A percentile compares a stretch with the other conserved stretches of the same genome.
phyloP scores from a whole-genome alignment of 2,113 vertebrate species.

The Theristicus caerulescens region DNA sequence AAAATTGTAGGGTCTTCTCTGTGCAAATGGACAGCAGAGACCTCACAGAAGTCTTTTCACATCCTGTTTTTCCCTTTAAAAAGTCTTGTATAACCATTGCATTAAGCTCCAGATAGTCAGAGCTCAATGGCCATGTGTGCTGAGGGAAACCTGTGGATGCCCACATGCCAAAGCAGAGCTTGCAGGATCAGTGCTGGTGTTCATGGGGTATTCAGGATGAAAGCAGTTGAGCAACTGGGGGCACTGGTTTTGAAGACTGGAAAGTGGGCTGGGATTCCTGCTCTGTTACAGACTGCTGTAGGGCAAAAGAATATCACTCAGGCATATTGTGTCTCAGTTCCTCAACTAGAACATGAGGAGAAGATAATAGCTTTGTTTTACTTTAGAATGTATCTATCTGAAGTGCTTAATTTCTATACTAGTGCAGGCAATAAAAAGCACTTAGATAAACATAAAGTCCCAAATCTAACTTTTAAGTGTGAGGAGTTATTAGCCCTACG shows the following conservation, averaged over 20 bases:
- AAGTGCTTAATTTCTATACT: neutral
- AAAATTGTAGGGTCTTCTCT: neutral
- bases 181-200: neutral
- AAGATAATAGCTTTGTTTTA: neutral
- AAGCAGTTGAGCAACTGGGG: neutral
- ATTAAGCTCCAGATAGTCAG: neutral
- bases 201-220: neutral
- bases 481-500: neutral
- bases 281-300: neutral
- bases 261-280: neutral
- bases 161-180: too few species aligned
- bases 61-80: neutral
- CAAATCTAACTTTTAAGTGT: neutral
- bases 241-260: neutral
- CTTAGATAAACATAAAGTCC: neutral
- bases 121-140: accelerated
- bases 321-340: neutral
- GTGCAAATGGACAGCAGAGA: neutral
- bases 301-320: too few species aligned
- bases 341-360: neutral
- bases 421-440: neutral
- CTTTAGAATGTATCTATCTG: neutral
- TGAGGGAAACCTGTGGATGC: neutral
- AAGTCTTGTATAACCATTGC: neutral
- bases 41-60: neutral